Base-by-base conservation (phyloP, 2,113 vertebrate genomes). In the Dicerorhinus sumatrensis region DNA sequence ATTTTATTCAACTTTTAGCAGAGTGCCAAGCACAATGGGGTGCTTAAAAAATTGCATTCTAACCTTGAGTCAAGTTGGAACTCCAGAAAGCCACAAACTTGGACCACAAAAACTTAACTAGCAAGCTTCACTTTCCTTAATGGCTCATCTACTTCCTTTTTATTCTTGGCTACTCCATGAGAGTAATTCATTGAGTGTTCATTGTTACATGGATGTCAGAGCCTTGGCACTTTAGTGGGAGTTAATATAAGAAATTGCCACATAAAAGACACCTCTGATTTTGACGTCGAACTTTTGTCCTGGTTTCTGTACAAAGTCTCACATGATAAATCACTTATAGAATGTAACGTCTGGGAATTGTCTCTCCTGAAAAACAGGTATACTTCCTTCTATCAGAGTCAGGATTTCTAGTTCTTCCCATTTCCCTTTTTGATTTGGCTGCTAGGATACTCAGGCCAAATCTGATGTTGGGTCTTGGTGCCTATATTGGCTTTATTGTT, bases 1-100 rank as follows among this genome's bases (percentile, higher is more conserved):
- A 92, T 83, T 94, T 83, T 92, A 92, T 97, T 97, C 82, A 89
- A 87, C 60, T 94, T 94, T 92, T 46, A 97, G 75, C 42, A 42
- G 77, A 36, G 25, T 54, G 83, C 92, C 95, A 93, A 90, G 62
- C 87, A 62, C 23, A 39, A 60, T 4, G 1, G 87, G 79, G 91
- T 63, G 75, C 69, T 96, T 77, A 51, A 69, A 95, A 89, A 63
- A 73, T 42, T 39, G 29, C 60, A 58, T 51, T 69, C 56, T 75
- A 56, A 70, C 67, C 67, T 69, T 56, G 79, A 95, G 62, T 96
- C 90, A 92, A n/a, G n/a, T 79, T 62, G 46, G 77, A 91, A 63
- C 86, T 73, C 56, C 25, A 25, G 81, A 91, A 95, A 97, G 86
- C 65, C 62, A 65, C 72, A 70, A 58, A 29, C 83, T 25, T 86